Evolutionary conservation across 2,113 vertebrate genomes (phyloP), one percentile per base, ranked within the genome.

Genomic region (Oxygymnocypris stewartii): DNA sequence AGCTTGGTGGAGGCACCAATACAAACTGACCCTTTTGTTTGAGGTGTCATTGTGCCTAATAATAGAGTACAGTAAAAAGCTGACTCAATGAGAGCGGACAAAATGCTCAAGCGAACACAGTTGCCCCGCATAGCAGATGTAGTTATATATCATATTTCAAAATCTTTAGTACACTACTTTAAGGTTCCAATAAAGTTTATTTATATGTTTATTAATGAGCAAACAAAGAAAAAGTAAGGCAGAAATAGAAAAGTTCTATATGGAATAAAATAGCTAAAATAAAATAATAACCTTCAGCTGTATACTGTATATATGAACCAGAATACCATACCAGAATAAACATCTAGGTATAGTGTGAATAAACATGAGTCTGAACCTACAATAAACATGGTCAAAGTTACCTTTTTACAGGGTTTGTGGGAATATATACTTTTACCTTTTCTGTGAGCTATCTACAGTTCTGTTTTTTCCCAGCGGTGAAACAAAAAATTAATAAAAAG

Each of bases 11-110:
- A 75, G 83, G 77, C 67, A 74, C 71, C 25, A 59, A 71, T 67
- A 77, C 42, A 47, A 74, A 25, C 31, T 54, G 63, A 73, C 57
- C 35, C 28, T 83, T 79, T 86, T 82, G 79, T 73, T 65, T 71
- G 49, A 73, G 28, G 25, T 40, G 73, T 85, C 71, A 85, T 77
- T 85, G 71, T 67, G 71, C 44, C 31, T 47, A 71, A 73, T 73
- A 82, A 65, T 49, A 76, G 74, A 44, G 59, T 85, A 85, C 57
- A 77, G 57, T 76, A 82, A 76, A 85, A 59, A 78, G 73, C 86
- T 83, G 80, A 78, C 73, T 78, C 80, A 42, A 14, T 77, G 49
- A 49, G 28, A 82, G 44, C 2, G 16, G 14, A 78, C 51, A 76
- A 82, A 71, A 71, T 71, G 51, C 23, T 49, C 44, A 37, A 71